These are phyloP conservation scores for Dendrolimus pini DNA, from an alignment of 2,888 invertebrate genomes.

Conservation along the genomic window DNA sequence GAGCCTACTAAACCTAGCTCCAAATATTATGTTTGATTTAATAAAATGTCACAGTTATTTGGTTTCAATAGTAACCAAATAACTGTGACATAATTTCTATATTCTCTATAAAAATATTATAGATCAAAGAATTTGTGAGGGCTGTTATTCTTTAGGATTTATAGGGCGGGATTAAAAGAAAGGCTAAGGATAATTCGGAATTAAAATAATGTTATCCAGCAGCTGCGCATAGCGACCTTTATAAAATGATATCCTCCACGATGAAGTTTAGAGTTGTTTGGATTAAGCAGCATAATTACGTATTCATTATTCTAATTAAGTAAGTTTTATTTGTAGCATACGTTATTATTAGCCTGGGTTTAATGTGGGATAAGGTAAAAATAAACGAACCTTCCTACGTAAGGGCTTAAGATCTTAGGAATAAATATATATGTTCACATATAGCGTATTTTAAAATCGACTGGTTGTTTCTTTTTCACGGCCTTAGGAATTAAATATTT, in stretches of 20 bases:
- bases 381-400: not conserved
- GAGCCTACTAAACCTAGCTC: too few relatives aligned
- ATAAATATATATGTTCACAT: too few relatives aligned
- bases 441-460: too few relatives aligned
- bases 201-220: constrained; percentile 18
- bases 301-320: constrained; percentile 11
- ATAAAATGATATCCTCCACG: constrained; percentile 16
- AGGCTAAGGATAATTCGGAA: constrained; percentile 15
- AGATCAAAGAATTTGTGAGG: not conserved
- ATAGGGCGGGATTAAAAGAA: constrained; percentile 16
- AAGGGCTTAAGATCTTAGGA: not conserved
- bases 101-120: too few relatives aligned
- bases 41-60: too few relatives aligned
- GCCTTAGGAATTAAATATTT: too few relatives aligned
- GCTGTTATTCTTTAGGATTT: constrained; percentile 9
- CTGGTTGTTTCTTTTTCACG: too few relatives aligned
- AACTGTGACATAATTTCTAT: too few relatives aligned
- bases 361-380: not conserved
- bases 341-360: not conserved
- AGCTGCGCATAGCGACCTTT: constrained; percentile 20
- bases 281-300: constrained; percentile 14
- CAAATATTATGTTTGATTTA: too few relatives aligned
- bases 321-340: constrained; percentile 2
- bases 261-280: constrained; percentile 10
- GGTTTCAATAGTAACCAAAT: too few relatives aligned